These are phyloP conservation scores for Octopus bimaculoides DNA, from an alignment of 1,140 invertebrate genomes.

Conservation along the genomic window DNA sequence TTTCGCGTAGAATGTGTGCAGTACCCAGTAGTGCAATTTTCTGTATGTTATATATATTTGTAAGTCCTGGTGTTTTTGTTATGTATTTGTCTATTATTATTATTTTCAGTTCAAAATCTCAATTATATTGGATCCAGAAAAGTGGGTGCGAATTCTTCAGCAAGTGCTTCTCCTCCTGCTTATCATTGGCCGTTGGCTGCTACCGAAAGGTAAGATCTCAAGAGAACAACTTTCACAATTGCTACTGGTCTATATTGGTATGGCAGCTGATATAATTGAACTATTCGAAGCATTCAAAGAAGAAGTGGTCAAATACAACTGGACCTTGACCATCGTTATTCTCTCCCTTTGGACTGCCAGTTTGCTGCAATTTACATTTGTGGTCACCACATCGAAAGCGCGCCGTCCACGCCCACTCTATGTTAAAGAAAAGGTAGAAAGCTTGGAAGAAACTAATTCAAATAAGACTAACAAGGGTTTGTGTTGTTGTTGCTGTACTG, in stretches of 20 bases:
- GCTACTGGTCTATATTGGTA: constrained; percentile 71
- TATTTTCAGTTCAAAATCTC: constrained; percentile 15
- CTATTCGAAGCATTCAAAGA: constrained; percentile 68
- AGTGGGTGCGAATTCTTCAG: constrained; percentile 80
- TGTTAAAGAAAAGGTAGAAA: not conserved
- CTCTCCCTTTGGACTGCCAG: constrained; percentile 68
- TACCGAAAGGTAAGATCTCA: constrained; percentile 87
- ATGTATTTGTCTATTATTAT: too few species aligned
- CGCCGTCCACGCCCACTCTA: constrained; percentile 20
- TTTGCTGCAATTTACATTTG: constrained; percentile 84
- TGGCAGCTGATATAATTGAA: constrained; percentile 89
- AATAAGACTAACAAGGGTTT: not conserved
- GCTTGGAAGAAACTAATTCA: not conserved
- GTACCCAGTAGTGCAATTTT: too few species aligned
- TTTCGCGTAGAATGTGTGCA: too few species aligned
- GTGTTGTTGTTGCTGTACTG: constrained; percentile 27
- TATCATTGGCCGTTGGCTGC: constrained; percentile 80
- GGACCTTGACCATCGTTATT: constrained; percentile 29
- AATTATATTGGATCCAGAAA: constrained; percentile 20
- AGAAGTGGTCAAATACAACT: constrained; percentile 28
- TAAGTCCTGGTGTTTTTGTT: too few species aligned
- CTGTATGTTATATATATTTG: too few species aligned
- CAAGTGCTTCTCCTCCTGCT: constrained; percentile 84
- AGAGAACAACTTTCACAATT: constrained; percentile 87
- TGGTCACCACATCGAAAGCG: constrained; percentile 79